Evolutionary conservation across 2,113 vertebrate genomes (phyloP).

Genomic region (Mesoclemmys tuberculata): DNA sequence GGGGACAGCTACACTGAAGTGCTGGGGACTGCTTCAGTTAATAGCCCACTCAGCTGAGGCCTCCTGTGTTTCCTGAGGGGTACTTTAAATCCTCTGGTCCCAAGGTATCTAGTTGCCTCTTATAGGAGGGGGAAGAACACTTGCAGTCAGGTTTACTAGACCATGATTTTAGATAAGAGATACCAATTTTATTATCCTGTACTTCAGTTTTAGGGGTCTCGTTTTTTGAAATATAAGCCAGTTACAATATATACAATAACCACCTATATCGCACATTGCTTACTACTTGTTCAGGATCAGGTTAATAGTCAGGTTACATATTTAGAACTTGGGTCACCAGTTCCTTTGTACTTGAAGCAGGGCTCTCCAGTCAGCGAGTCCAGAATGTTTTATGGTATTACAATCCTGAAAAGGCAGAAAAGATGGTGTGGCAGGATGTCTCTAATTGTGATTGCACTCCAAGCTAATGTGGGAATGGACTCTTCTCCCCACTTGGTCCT

Average conservation of each 20-base stretch:
- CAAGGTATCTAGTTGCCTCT: neutral
- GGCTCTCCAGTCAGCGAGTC: neutral
- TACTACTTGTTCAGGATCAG: neutral
- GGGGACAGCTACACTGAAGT: neutral
- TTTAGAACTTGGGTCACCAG: neutral
- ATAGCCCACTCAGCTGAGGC: neutral
- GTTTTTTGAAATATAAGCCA: neutral
- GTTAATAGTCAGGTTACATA: neutral
- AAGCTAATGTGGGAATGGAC: neutral
- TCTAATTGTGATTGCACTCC: neutral
- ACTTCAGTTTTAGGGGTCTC: neutral
- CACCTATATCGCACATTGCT: too few relatives aligned
- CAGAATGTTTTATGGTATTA: neutral
- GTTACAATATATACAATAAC: neutral
- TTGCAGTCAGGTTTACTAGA: neutral
- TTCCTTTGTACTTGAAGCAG: neutral
- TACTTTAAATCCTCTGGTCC: too few relatives aligned
- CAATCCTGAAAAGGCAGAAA: neutral
- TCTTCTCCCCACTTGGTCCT: neutral
- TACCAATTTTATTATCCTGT: neutral
- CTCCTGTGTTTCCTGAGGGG: neutral
- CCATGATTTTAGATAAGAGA: neutral
- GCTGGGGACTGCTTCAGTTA: neutral
- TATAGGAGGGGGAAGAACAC: neutral
- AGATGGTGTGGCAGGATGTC: neutral